Evolutionary conservation across 2,888 invertebrate species (phyloP).

Genomic region (Macrostomum cliftonense): DNA sequence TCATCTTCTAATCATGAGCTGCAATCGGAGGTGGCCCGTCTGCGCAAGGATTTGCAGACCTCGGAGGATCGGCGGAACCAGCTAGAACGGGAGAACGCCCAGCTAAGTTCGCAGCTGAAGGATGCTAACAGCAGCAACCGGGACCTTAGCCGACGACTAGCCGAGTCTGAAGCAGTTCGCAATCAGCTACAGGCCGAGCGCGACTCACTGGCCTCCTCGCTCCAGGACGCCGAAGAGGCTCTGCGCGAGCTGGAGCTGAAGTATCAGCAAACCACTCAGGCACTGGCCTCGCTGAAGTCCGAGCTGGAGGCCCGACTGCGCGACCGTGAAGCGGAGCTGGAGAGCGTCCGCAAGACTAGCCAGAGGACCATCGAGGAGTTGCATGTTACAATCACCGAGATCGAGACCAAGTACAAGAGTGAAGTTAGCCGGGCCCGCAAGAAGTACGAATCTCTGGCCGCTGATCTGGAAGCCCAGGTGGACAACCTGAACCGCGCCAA

Average conservation of each 20-base stretch:
- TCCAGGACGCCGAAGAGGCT: conserved; percentile 84
- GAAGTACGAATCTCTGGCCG: conserved; percentile 34
- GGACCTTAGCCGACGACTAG: conserved; percentile 73
- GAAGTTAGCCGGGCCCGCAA: conserved; percentile 36
- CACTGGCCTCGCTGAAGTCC: conserved; percentile 70
- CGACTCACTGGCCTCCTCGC: conserved; percentile 87
- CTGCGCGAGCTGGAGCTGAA: conserved; percentile 85
- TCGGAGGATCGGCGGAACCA: conserved; percentile 68
- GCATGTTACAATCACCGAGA: conserved; percentile 34
- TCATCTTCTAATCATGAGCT: conserved; percentile 4
- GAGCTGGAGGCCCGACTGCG: conserved; percentile 88
- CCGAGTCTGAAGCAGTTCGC: conserved; percentile 75
- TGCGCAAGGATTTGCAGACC: conserved; percentile 82
- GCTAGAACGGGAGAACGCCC: conserved; percentile 58
- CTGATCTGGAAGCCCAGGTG: conserved; percentile 27
- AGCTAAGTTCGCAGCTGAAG: conserved; percentile 58
- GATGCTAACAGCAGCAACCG: conserved; percentile 61
- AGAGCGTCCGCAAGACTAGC: conserved; percentile 69
- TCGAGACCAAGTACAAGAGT: conserved; percentile 35
- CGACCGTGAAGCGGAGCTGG: conserved; percentile 96
- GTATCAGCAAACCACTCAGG: conserved; percentile 62
- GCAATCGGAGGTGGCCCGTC: conserved; percentile 49
- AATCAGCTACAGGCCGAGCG: conserved; percentile 95
- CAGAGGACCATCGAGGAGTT: conserved; percentile 35
- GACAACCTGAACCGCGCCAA: conserved; percentile 17